A percentile compares a stretch with the other conserved stretches of the same genome.
phyloP scores from a whole-genome alignment of 2,797 vertebrate genomes.

The Mus minutoides region DNA sequence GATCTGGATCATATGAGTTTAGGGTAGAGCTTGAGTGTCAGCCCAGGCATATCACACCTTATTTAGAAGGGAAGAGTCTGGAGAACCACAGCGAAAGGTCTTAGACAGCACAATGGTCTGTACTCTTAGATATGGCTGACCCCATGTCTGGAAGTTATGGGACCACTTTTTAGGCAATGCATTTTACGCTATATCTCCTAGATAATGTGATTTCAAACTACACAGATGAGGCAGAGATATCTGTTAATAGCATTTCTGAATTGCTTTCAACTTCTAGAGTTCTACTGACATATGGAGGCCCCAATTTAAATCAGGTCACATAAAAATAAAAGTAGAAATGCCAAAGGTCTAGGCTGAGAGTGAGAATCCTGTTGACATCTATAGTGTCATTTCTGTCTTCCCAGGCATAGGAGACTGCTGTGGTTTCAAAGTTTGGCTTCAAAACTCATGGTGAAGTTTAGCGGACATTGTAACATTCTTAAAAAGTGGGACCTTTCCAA shows the following conservation, averaged over 20 bases:
- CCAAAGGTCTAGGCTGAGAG: background rate
- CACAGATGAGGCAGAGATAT: background rate
- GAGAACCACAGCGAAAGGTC: background rate
- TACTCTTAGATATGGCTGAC: background rate
- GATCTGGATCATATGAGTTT: background rate
- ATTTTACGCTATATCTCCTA: background rate
- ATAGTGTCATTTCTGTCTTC: background rate
- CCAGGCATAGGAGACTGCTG: background rate
- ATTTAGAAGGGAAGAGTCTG: background rate
- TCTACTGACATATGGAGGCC: background rate
- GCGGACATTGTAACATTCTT: background rate
- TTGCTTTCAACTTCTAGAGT: background rate
- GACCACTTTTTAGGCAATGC: background rate
- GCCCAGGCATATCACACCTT: background rate
- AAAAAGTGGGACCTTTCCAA: background rate
- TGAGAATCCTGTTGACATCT: background rate
- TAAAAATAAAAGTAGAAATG: background rate
- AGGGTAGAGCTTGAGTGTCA: background rate
- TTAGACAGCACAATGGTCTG: too few species aligned
- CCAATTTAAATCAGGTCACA: background rate
- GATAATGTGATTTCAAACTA: background rate
- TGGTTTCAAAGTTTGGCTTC: background rate
- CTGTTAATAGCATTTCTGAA: background rate
- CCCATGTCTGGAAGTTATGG: background rate
- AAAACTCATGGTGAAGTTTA: background rate